Evolutionary conservation across 2,113 vertebrate genomes (phyloP), one percentile per base, ranked within the genome.

Genomic region (Halcyon senegalensis): DNA sequence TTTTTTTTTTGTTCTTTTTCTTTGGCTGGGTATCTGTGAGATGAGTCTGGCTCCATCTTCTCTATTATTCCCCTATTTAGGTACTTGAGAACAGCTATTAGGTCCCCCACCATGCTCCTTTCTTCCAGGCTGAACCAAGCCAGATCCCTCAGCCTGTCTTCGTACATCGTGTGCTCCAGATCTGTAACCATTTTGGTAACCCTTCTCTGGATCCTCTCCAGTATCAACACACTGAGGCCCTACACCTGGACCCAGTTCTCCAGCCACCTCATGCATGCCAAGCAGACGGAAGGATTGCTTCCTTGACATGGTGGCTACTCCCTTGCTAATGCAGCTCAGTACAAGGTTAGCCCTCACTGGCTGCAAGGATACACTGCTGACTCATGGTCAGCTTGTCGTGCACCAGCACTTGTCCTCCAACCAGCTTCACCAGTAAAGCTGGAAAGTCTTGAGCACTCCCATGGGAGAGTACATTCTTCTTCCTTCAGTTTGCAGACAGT

Each of bases 401-500:
- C 73, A 67, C n/a, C n/a, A n/a, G 41, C 23, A 8, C 48, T 87
- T 79, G 31, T 87, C 56, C 48, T 90, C 85, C 75, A 88, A n/a
- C 82, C 82, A 90, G 95, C 84, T 94, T 75, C 90, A 76, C 94
- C 78, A 94, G 94, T 85, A 88, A 92, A 94, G 75, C 95, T 95
- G 75, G 96, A 95, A 96, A 93, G 55, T 93, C 95, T 93, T 88
- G 87, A 69, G 88, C 35, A 48, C 39, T 79, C 55, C 70, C 16
- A 19, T 76, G n/a, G 43, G 44, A 93, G 35, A 55, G 58, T 70
- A 48, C 51, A 56, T 91, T 81, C 74, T 84, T 82, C 74, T 78
- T 39, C 53, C 48, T 75, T 70, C 39, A 25, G 43, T 79, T 56
- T 90, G 35, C 39, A 64, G 53, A 39, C 66, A 72, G 60, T 46